Evolutionary conservation across 1,140 invertebrate genomes (phyloP).

Genomic region (Aphis craccivora): DNA sequence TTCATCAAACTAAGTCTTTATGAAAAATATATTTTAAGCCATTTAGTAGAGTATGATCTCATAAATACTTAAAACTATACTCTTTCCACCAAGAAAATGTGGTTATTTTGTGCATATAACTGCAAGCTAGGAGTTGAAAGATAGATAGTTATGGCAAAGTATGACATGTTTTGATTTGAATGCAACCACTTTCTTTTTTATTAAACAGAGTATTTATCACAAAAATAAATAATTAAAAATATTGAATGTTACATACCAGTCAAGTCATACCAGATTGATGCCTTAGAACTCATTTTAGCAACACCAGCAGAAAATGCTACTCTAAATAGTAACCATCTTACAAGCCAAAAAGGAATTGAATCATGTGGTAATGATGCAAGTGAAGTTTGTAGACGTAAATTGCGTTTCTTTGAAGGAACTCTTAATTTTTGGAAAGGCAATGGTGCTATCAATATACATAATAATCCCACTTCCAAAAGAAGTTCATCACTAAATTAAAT

Average conservation of each 20-base stretch:
- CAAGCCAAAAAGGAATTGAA: conserved; percentile 74
- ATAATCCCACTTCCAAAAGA: conserved; percentile 78
- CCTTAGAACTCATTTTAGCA: conserved; percentile 78
- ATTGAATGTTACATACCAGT: conserved; percentile 69
- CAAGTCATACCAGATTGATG: conserved; percentile 83
- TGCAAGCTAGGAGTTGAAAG: background rate
- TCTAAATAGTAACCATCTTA: conserved; percentile 81
- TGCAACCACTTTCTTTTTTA: too few species aligned
- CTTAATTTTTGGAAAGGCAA: conserved; percentile 66
- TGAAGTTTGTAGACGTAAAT: conserved; percentile 50
- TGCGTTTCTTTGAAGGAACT: conserved; percentile 61
- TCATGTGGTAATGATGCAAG: conserved; percentile 65
- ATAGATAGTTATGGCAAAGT: background rate
- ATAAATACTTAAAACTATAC: background rate
- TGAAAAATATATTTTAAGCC: too few species aligned
- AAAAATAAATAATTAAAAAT: background rate
- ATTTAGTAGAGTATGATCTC: background rate
- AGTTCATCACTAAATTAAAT: conserved; percentile 74
- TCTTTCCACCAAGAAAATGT: background rate
- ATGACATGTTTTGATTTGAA: background rate
- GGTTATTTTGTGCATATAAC: background rate
- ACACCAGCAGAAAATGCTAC: conserved; percentile 80
- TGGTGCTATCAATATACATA: conserved; percentile 78
- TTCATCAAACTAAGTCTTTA: too few species aligned
- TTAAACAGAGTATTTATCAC: background rate